Evolutionary conservation across 2,113 vertebrate genomes (phyloP), one percentile per base, ranked within the genome.

Genomic region (Gobio gobio): DNA sequence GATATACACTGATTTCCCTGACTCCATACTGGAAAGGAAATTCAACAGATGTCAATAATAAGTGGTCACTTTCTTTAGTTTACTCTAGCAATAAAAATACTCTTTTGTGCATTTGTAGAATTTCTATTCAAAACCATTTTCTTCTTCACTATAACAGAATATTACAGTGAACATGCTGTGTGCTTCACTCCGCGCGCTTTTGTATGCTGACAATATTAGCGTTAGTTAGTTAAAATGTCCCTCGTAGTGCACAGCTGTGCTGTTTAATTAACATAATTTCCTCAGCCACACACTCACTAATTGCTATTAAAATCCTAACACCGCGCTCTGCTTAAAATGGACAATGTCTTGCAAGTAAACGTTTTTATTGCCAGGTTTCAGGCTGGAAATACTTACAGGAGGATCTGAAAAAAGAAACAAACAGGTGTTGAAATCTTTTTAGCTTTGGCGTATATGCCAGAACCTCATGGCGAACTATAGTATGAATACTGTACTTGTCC

Each of bases 171-270:
- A 93, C 83, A 92, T 86, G 76, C 83, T 75, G 89, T 91, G 88
- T 87, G 92, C 91, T 92, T 89, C 91, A 88, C 90, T 78, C 88
- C 76, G 22, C 89, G 88, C 91, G 89, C 75, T 92, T 91, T 88
- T 89, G 89, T 90, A 87, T 91, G 91, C 89, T 86, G 89, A 89
- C 89, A 91, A 92, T 93, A 92, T 94, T 94, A 91, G 90, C 63
- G 58, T 75, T 83, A 86, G 93, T 94, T 91, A 93, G 89, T 85
- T 70, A 61, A 83, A 88, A 87, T 78, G 72, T 87, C 93, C 90
- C 92, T 93, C 91, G 89, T 94, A 92, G 90, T 36, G 54, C 93
- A 93, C 94, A 95, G 93, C 94, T 95, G 94, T 90, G 92, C 63
- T 20, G 86, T 90, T 91, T 93, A 90, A 94, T 93, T 61, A 90